Percentiles rank a stretch among this genome's conserved stretches.
Conservation (phyloP, 2,888 invertebrate genomes). For the Torymus tubicola region DNA sequence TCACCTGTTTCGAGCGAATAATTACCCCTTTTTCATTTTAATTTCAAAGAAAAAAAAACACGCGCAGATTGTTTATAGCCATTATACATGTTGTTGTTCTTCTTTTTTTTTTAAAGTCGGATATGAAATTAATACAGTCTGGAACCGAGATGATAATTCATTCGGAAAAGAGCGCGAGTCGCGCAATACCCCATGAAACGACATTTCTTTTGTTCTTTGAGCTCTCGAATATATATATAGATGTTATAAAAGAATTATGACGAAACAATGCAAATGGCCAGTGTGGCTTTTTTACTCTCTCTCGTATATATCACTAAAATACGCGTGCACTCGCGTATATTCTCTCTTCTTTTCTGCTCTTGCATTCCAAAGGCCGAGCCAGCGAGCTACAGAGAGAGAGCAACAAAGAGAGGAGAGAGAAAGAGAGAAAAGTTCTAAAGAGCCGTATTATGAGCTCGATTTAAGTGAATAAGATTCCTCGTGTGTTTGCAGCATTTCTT, state of each 20-base stretch:
- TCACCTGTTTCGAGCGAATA: too few species aligned
- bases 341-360: conserved; percentile 28
- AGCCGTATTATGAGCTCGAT: conserved; percentile 48
- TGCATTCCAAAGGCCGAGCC: conserved; percentile 38
- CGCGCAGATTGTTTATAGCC: too few species aligned
- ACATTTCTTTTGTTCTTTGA: conserved; percentile 50
- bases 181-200: conserved; percentile 22
- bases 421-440: conserved; percentile 43
- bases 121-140: not conserved
- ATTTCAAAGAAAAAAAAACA: too few species aligned
- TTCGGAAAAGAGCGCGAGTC: conserved; percentile 5
- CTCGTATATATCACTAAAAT: conserved; percentile 48
- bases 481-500: conserved; percentile 51
- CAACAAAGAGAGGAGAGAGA: too few species aligned
- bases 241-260: conserved; percentile 46
- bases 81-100: too few species aligned
- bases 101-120: too few species aligned
- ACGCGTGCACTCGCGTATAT: conserved; percentile 26
- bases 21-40: too few species aligned
- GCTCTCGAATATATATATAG: conserved; percentile 7
- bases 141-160: conserved; percentile 30
- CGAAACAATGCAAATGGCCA: conserved; percentile 55
- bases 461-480: conserved; percentile 52
- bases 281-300: conserved; percentile 11
- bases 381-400: too few species aligned